Conservation (phyloP, 2,113 vertebrate species). For the Boleophthalmus pectinirostris region DNA sequence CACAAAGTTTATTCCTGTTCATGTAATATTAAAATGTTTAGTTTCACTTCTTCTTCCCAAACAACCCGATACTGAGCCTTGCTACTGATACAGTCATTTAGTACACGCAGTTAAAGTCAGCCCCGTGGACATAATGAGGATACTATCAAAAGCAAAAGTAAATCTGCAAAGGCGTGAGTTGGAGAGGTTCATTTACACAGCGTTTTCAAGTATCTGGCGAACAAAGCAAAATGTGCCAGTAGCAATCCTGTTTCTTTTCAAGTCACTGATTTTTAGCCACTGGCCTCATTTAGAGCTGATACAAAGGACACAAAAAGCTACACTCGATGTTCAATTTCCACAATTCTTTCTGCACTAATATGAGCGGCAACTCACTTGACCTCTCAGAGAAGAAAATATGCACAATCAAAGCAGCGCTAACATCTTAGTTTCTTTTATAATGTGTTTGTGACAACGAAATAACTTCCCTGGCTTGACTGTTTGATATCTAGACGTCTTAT, state of each 20-base stretch:
- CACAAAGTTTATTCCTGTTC: background rate
- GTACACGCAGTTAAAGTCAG: background rate
- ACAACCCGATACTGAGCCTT: slow-evolving; percentile 7
- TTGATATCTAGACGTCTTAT: background rate
- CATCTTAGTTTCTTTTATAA: slow-evolving; percentile 10
- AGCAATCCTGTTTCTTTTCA: slow-evolving; percentile 34
- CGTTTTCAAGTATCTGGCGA: slow-evolving; percentile 16
- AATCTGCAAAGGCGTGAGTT: background rate
- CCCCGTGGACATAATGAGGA: background rate
- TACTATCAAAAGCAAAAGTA: background rate
- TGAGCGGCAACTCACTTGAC: slow-evolving; percentile 54
- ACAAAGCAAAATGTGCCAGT: slow-evolving; percentile 25
- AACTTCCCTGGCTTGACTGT: too few species aligned
- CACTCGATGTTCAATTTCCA: slow-evolving; percentile 34
- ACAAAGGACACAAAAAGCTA: slow-evolving; percentile 31
- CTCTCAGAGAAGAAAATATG: slow-evolving; percentile 50
- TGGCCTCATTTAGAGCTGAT: slow-evolving; percentile 17
- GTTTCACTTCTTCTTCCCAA: background rate
- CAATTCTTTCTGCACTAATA: slow-evolving; percentile 41
- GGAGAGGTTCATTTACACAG: slow-evolving; percentile 14
- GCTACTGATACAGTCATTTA: slow-evolving; percentile 7
- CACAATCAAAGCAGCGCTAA: slow-evolving; percentile 32
- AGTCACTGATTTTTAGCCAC: slow-evolving; percentile 21
- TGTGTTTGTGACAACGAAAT: too few species aligned
- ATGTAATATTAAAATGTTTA: background rate